These are phyloP conservation scores for Eulemur rufifrons DNA, from an alignment of 2,113 vertebrate species.

Conservation along the genomic window DNA sequence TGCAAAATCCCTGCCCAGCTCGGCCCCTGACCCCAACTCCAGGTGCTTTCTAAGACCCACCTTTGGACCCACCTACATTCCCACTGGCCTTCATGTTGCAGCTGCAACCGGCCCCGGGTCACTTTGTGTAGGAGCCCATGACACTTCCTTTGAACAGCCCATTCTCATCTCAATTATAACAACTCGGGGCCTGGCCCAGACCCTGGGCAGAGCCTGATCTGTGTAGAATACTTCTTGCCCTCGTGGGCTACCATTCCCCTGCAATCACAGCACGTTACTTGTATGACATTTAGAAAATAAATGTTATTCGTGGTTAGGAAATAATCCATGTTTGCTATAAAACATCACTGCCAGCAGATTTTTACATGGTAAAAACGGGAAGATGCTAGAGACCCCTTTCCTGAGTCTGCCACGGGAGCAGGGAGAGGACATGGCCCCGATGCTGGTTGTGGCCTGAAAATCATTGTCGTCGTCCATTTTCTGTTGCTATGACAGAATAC, in stretches of 20 bases:
- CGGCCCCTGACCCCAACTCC: neutral
- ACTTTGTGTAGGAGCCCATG: neutral
- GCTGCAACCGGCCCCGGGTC: accelerated
- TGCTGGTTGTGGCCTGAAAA: neutral
- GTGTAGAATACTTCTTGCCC: neutral
- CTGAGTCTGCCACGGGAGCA: neutral
- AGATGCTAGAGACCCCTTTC: neutral
- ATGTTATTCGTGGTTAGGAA: neutral
- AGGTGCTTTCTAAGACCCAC: neutral
- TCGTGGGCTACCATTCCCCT: neutral
- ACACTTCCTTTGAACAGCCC: neutral
- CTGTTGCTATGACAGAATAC: neutral
- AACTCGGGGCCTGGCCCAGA: neutral
- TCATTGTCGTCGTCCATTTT: neutral
- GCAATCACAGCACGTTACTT: neutral
- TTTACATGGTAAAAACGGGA: neutral
- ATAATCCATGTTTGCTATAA: neutral
- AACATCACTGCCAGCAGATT: neutral
- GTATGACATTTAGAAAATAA: neutral
- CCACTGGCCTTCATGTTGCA: neutral
- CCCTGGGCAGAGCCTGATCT: neutral
- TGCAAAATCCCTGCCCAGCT: too few species aligned
- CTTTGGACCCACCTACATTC: neutral
- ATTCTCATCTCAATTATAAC: too few species aligned
- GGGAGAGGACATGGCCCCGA: neutral